Evolutionary conservation across 1,140 invertebrate species (phyloP), one percentile per base, ranked within the genome.

Genomic region (Lithobius niger): DNA sequence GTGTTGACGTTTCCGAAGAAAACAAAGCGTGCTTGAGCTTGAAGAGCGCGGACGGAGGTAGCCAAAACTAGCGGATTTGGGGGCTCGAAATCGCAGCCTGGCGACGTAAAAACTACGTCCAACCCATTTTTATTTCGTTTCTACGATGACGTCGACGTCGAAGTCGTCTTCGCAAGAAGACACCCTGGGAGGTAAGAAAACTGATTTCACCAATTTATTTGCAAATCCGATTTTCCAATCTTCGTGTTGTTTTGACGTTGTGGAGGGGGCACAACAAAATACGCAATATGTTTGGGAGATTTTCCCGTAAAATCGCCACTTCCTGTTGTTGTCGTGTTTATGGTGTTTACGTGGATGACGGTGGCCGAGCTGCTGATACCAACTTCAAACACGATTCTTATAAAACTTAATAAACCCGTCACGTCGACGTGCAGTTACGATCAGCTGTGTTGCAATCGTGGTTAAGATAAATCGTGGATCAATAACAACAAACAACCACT

Each of bases 121-220:
- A 6, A n/a, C n/a, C 31, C n/a, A n/a, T 10, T 10, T 18, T 21
- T 16, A 16, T 10, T 36, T 36, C n/a, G 31, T n/a, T n/a, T n/a
- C n/a, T n/a, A 56, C 36, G 19, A 72, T 71, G 69, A 68, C 69
- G 60, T 68, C 71, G 22, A 66, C 67, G 47, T 65, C 66, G 16
- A 73, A 71, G 58, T 70, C 64, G 21, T 64, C 62, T n/a, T n/a
- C n/a, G 21, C 67, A 66, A 55, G 72, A 74, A 47, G 72, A 74
- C 53, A 62, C 63, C 22, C 63, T 74, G 13, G 70, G 72, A 60
- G 72, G 72, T 74, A 60, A 69, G 69, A 66, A 50, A 25, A 54
- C 22, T 36, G 10, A 10, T 36, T 36, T 36, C 10, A n/a, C n/a
- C n/a, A 10, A n/a, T 36, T n/a, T n/a, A n/a, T n/a, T 36, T n/a